phyloP scores from a whole-genome alignment of 1,140 invertebrate genomes.

The Caerostris extrusa region DNA sequence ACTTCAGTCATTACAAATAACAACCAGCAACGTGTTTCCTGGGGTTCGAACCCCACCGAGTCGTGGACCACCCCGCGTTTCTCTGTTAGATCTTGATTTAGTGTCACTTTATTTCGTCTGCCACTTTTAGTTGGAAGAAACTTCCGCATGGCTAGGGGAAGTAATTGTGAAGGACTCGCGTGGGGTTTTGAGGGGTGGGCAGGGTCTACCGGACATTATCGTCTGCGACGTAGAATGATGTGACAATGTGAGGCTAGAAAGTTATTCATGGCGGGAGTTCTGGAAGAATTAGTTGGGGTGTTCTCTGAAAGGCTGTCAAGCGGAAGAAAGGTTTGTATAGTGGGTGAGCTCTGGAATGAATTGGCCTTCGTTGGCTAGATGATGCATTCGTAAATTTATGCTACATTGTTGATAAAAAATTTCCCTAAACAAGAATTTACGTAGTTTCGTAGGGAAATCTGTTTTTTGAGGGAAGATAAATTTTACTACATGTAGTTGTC shows the following conservation, averaged over 20 bases:
- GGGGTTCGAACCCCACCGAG: slow-evolving; percentile 9
- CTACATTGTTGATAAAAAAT: background rate
- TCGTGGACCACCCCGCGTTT: slow-evolving; percentile 38
- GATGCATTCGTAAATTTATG: background rate
- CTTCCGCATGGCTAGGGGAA: background rate
- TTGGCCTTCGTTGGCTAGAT: background rate
- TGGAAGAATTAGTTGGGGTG: background rate
- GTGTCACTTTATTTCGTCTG: slow-evolving; percentile 33
- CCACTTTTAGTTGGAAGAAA: background rate
- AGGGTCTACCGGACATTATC: background rate
- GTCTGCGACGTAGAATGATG: slow-evolving; percentile 30
- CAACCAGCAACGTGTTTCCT: background rate
- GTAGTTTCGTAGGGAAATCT: background rate
- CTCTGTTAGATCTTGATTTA: slow-evolving; percentile 58
- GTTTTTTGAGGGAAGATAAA: background rate
- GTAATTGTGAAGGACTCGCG: background rate
- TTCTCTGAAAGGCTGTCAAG: background rate
- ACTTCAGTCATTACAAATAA: slow-evolving; percentile 12
- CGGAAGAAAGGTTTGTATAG: background rate
- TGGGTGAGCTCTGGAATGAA: background rate
- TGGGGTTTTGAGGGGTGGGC: background rate
- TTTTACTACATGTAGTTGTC: background rate
- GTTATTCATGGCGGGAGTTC: slow-evolving; percentile 12
- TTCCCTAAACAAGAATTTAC: background rate
- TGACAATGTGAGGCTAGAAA: slow-evolving; percentile 56